phyloP scores from a whole-genome alignment of 2,888 invertebrate species.

The Smittia aterrima region DNA sequence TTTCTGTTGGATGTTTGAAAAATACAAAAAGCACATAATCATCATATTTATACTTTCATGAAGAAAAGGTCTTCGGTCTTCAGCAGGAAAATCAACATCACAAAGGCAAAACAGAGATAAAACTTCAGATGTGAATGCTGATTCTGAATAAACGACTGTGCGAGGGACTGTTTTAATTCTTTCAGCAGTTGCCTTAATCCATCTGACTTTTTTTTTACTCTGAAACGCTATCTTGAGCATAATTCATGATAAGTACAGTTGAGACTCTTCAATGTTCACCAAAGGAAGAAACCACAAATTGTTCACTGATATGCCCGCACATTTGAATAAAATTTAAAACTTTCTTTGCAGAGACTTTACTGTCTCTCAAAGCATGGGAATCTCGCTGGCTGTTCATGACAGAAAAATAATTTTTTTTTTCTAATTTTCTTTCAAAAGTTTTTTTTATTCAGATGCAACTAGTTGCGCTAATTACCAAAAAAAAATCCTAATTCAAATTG shows the following conservation, averaged over 20 bases:
- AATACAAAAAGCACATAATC: neutral
- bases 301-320: too few species aligned
- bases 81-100: neutral
- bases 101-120: neutral
- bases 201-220: neutral
- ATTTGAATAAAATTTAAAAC: too few species aligned
- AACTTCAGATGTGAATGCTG: neutral
- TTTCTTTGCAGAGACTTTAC: too few species aligned
- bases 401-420: constrained; percentile 31
- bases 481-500: too few species aligned
- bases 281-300: too few species aligned
- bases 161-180: too few species aligned
- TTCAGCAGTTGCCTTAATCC: neutral
- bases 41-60: constrained; percentile 2
- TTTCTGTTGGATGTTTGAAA: too few species aligned
- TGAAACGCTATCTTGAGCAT: neutral
- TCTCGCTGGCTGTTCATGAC: constrained; percentile 20
- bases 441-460: neutral
- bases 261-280: too few species aligned
- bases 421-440: neutral
- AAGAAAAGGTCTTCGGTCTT: neutral
- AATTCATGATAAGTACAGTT: neutral
- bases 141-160: too few species aligned
- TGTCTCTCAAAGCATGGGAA: neutral
- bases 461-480: too few species aligned